These are phyloP conservation scores for Hylaeus anthracinus DNA, from an alignment of 1,140 invertebrate genomes.

Conservation along the genomic window DNA sequence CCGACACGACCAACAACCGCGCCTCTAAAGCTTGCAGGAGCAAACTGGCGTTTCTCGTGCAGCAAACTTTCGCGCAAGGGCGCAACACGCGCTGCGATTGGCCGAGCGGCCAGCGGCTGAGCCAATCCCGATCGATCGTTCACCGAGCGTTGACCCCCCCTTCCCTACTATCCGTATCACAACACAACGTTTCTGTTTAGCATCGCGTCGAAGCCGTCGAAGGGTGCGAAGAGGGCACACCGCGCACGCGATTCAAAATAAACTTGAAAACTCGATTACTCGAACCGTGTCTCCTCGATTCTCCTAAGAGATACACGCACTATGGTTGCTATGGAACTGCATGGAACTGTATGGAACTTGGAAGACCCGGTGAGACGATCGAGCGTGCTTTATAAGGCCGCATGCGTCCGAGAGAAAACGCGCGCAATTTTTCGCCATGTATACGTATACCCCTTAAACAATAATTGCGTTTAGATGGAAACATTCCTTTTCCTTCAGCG, in stretches of 20 bases:
- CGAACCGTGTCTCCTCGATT: not conserved
- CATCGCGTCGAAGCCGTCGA: constrained; percentile 6
- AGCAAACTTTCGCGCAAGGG: constrained; percentile 50
- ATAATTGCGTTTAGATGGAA: not conserved
- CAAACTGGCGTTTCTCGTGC: constrained; percentile 52
- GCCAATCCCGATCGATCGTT: constrained; percentile 56
- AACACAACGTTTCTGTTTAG: constrained; percentile 30
- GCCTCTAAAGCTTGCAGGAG: constrained; percentile 53
- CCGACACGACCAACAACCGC: constrained; percentile 33
- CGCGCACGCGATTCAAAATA: constrained; percentile 1
- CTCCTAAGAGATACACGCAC: no score
- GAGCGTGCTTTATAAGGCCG: not conserved
- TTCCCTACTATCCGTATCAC: not conserved
- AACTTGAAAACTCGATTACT: not conserved
- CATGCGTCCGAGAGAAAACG: constrained; percentile 27
- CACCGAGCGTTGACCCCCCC: constrained; percentile 58
- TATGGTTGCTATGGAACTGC: constrained; percentile 2
- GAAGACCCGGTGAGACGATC: not conserved
- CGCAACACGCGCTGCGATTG: constrained; percentile 35
- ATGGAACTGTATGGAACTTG: constrained; percentile 10
- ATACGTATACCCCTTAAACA: not conserved
- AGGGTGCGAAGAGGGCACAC: not conserved
- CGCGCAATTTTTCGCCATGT: not conserved
- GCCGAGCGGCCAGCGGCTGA: constrained; percentile 6
- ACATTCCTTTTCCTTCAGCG: not conserved